Conservation (phyloP, 2,113 vertebrate genomes). For the Mus spicilegus region DNA sequence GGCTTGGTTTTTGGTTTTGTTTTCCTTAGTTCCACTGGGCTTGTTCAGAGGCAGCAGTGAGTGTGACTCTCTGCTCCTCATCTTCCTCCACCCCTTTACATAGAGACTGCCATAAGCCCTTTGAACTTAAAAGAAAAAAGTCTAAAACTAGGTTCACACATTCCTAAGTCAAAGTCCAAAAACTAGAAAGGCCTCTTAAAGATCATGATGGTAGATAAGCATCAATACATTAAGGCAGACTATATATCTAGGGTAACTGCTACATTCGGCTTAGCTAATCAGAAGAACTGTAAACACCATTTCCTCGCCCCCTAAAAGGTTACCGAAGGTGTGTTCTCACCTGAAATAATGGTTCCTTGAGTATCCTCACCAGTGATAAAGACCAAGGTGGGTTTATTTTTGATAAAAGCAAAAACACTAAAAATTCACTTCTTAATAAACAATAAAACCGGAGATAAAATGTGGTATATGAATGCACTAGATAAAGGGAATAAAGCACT, state of each 20-base stretch:
- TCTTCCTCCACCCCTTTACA: slow-evolving; percentile 16
- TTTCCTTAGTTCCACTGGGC: not conserved
- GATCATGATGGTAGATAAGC: not conserved
- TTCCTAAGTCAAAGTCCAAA: slow-evolving; percentile 28
- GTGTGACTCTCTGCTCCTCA: not conserved
- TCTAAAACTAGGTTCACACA: not conserved
- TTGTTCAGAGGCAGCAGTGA: not conserved
- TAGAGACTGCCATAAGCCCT: slow-evolving; percentile 1
- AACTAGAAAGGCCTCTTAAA: not conserved
- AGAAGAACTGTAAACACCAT: not conserved
- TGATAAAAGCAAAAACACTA: slow-evolving; percentile 5
- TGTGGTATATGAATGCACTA: not conserved
- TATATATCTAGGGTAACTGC: not conserved
- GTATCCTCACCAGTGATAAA: not conserved
- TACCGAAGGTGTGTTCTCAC: not conserved
- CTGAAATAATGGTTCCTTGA: not conserved
- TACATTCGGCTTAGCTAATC: not conserved
- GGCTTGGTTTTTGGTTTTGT: not conserved
- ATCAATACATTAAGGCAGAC: slow-evolving; percentile 17
- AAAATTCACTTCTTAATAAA: slow-evolving; percentile 21
- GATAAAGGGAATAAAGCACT: too few relatives aligned
- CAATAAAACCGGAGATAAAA: not conserved
- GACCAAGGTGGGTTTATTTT: slow-evolving; percentile 25
- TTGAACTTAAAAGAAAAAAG: slow-evolving; percentile 29
- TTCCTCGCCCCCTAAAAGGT: not conserved